Evolutionary conservation across 2,888 invertebrate species (phyloP), one percentile per base, ranked within the genome.

Genomic region (Agrochola circellaris): DNA sequence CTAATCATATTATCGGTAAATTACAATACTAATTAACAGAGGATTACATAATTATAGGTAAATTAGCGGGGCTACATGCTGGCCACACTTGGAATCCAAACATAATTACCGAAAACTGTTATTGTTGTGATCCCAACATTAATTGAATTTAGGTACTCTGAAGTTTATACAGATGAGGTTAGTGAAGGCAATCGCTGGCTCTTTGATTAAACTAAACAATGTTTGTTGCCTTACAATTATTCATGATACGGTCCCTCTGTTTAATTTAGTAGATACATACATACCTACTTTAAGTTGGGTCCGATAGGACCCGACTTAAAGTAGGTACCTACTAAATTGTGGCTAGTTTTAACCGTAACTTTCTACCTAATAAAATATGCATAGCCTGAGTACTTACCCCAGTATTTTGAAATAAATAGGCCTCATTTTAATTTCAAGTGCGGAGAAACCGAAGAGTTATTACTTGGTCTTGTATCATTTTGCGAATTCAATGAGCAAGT

Each of bases 141-240:
- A 96, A 96, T 96, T 96, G 94, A 95, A 95, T 95, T 95, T 93
- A 42, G 42, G 11, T 42, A 89, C 91, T 90, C 89, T 90, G 82
- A 93, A 95, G 95, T 96, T 96, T 96, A 95, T 96, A 93, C 93
- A 95, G 95, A 93, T 90, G 90, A 93, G 94, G 94, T 94, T 94
- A 93, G 91, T 90, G 82, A 89, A 93, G 94, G 93, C 95, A 95
- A 94, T 94, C 91, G 93, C 92, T 92, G 91, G 89, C 84, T 93
- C 93, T 94, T 89, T 95, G 94, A 96, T 95, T 96, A 95, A 96
- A 93, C 94, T 94, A 95, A 95, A 95, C 95, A 95, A 91, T 92
- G 91, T 92, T 74, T 94, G 94, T 94, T 94, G 92, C 90, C 89
- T 91, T 93, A 94, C 91, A 93, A 94, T 94, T 94, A 93, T 92